phyloP scores from a whole-genome alignment of 1,140 invertebrate species.

The Drosophila ficusphila region DNA sequence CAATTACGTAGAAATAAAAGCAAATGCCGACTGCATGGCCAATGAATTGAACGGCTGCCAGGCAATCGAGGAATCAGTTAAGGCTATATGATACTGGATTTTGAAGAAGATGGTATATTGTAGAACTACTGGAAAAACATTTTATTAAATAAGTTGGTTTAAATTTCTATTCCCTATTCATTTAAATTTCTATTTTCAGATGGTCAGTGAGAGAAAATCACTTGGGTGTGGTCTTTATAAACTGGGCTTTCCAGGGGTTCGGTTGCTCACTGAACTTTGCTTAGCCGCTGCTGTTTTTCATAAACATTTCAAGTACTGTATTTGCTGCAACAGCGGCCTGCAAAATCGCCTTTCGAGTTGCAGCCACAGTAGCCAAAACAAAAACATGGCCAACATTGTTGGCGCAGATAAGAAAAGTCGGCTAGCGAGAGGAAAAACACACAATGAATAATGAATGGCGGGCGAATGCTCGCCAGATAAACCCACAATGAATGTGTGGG shows the following conservation, averaged over 20 bases:
- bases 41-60: slow-evolving; percentile 48
- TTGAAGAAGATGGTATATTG: neutral
- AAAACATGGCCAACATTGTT: slow-evolving; percentile 44
- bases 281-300: neutral
- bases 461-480: slow-evolving; percentile 42
- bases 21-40: slow-evolving; percentile 65
- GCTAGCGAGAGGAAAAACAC: slow-evolving; percentile 12
- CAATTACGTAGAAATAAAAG: slow-evolving; percentile 72
- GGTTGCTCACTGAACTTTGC: slow-evolving; percentile 31
- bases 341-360: slow-evolving; percentile 15
- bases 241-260: slow-evolving; percentile 18
- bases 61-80: neutral
- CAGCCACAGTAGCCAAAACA: slow-evolving; percentile 12
- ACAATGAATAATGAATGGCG: slow-evolving; percentile 45
- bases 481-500: slow-evolving; percentile 25
- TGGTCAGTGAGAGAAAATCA: slow-evolving; percentile 11
- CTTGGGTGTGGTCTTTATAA: slow-evolving; percentile 35
- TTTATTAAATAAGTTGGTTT: neutral
- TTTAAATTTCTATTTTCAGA: neutral
- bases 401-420: slow-evolving; percentile 42
- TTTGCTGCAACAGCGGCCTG: slow-evolving; percentile 10
- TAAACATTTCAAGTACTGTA: slow-evolving; percentile 21
- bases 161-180: too few species aligned
- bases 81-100: slow-evolving; percentile 1
- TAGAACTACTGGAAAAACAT: neutral